Evolutionary conservation across 2,797 vertebrate genomes (phyloP).

Genomic region (Cercopithecus mitis): DNA sequence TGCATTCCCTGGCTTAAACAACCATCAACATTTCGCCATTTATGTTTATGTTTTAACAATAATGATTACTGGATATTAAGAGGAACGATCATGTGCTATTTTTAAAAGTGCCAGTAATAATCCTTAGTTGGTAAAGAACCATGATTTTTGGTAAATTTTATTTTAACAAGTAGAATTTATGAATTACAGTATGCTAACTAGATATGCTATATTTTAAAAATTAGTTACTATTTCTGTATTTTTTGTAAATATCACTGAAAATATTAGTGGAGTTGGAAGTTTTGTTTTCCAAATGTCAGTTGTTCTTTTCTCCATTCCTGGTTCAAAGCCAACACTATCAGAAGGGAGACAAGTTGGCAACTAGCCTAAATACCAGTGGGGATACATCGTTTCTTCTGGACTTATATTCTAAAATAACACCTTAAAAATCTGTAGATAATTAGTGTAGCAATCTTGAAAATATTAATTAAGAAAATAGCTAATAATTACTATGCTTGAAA

Average conservation of each 20-base stretch:
- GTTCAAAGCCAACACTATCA: conserved; percentile 75
- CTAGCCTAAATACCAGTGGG: conserved; percentile 77
- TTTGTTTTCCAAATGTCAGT: conserved; percentile 65
- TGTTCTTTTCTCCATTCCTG: conserved; percentile 54
- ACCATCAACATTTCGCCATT: conserved; percentile 28
- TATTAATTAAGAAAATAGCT: conserved; percentile 83
- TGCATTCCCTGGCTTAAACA: neutral
- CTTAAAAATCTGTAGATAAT: conserved; percentile 82
- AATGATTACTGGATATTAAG: neutral
- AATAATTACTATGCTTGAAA: conserved; percentile 80
- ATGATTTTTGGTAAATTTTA: conserved; percentile 2
- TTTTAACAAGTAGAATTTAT: neutral
- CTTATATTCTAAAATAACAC: conserved; percentile 79
- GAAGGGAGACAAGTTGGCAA: conserved; percentile 79
- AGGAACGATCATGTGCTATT: neutral
- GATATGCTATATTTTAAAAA: neutral
- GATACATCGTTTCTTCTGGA: conserved; percentile 74
- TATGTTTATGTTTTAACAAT: conserved; percentile 45
- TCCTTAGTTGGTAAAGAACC: neutral
- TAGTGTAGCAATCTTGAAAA: conserved; percentile 81
- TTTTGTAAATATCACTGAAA: conserved; percentile 15
- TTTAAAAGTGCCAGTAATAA: neutral
- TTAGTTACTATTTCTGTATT: neutral
- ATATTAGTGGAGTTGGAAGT: conserved; percentile 1
- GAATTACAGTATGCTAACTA: neutral